A percentile compares a stretch with the other conserved stretches of the same genome.
These are phyloP conservation scores for Girardinichthys multiradiatus DNA, from an alignment of 2,113 vertebrate species.

Conservation along the genomic window DNA sequence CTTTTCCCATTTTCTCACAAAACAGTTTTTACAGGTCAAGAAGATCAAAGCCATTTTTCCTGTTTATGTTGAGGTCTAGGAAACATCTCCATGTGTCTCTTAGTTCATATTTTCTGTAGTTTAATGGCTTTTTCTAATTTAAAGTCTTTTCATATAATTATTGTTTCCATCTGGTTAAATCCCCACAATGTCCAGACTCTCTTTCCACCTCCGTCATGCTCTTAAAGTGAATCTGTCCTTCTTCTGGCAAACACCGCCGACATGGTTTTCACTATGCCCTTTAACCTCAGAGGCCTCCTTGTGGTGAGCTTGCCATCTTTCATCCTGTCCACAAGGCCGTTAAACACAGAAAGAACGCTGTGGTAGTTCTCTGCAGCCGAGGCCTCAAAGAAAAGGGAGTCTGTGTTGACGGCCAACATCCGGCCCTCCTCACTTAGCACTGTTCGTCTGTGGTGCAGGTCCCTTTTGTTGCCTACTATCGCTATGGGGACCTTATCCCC, in stretches of 20 bases:
- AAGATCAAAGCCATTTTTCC: not conserved
- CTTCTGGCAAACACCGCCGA: slow-evolving; percentile 85
- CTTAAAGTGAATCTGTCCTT: slow-evolving; percentile 84
- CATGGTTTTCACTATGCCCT: slow-evolving; percentile 86
- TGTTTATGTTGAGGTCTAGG: slow-evolving; percentile 1
- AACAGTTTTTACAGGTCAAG: too few relatives aligned
- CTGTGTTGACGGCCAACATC: slow-evolving; percentile 82
- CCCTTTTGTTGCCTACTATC: slow-evolving; percentile 88
- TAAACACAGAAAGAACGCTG: slow-evolving; percentile 84
- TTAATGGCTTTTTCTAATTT: slow-evolving; percentile 12
- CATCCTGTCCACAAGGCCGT: slow-evolving; percentile 81
- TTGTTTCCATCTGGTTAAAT: slow-evolving; percentile 6
- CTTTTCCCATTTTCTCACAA: too few relatives aligned
- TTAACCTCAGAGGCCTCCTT: slow-evolving; percentile 82
- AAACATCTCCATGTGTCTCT: not conserved
- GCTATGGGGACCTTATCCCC: slow-evolving; percentile 83
- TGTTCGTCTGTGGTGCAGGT: slow-evolving; percentile 82
- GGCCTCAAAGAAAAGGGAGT: slow-evolving; percentile 88
- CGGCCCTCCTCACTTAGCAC: slow-evolving; percentile 87
- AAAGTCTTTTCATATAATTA: not conserved
- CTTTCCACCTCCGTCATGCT: not conserved
- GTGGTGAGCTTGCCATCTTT: slow-evolving; percentile 75
- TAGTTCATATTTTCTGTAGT: not conserved
- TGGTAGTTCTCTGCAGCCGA: slow-evolving; percentile 88
- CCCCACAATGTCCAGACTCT: not conserved